Percentiles rank a stretch among this genome's conserved stretches.
Evolutionary conservation across 2,797 vertebrate genomes (phyloP).

Genomic region (Botia almorhae): DNA sequence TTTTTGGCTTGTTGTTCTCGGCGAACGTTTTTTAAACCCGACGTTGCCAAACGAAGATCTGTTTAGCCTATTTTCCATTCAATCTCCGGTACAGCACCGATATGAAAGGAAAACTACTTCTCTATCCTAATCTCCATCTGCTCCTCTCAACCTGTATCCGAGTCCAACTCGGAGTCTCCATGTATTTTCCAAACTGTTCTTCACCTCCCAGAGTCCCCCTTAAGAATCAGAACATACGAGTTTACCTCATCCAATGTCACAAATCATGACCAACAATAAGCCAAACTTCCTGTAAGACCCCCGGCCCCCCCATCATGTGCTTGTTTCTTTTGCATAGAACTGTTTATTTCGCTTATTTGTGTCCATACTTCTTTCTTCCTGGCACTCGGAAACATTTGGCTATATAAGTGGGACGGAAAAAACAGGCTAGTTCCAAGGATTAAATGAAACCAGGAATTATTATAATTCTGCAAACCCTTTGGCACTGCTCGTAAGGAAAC

Average conservation of each 20-base stretch:
- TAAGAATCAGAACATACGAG: constrained; percentile 9
- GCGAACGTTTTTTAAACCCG: neutral
- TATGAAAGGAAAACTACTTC: neutral
- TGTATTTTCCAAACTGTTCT: constrained; percentile 7
- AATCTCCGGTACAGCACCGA: neutral
- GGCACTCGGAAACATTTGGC: constrained; percentile 69
- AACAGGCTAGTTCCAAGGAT: constrained; percentile 68
- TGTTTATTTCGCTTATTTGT: neutral
- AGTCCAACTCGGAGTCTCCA: constrained; percentile 16
- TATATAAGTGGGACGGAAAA: constrained; percentile 78
- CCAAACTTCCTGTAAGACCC: neutral
- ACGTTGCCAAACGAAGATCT: neutral
- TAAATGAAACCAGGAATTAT: constrained; percentile 80
- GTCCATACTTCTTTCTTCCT: constrained; percentile 26
- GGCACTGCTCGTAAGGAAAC: constrained; percentile 47
- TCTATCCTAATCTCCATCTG: constrained; percentile 33
- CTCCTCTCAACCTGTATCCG: constrained; percentile 31
- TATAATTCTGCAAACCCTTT: constrained; percentile 67
- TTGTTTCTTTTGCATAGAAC: neutral
- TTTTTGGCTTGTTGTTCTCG: neutral
- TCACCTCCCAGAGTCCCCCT: constrained; percentile 6
- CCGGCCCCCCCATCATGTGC: neutral
- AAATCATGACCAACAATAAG: neutral
- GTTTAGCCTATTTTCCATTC: neutral
- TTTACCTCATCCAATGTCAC: neutral